Evolutionary conservation across 2,888 invertebrate species (phyloP).

Genomic region (Petrolisthes manimaculis): DNA sequence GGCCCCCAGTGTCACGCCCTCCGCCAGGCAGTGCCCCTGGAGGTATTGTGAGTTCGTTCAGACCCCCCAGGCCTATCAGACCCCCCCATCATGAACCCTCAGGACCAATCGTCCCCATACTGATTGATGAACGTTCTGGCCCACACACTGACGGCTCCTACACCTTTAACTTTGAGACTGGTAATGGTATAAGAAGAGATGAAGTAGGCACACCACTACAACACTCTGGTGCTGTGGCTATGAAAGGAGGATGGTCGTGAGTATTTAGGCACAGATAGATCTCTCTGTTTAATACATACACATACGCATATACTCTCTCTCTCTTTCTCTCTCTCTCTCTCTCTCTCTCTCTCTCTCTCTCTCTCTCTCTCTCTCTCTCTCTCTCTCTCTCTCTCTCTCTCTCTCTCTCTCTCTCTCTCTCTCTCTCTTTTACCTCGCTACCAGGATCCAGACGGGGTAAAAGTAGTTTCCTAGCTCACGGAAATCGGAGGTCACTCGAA

Average conservation of each 20-base stretch:
- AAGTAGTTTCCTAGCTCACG: no score
- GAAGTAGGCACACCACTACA: constrained; percentile 45
- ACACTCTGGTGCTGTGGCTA: constrained; percentile 44
- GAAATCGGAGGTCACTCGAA: no score
- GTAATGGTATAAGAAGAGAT: constrained; percentile 49
- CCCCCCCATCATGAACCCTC: background rate
- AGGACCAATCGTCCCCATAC: constrained; percentile 43
- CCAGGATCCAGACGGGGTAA: no score
- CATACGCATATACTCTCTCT: background rate
- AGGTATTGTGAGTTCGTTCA: constrained; percentile 24
- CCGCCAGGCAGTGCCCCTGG: constrained; percentile 23
- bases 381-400: background rate
- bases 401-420: background rate
- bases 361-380: background rate
- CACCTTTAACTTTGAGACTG: constrained; percentile 59
- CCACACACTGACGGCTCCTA: constrained; percentile 45
- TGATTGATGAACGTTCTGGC: constrained; percentile 51
- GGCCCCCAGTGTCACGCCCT: background rate
- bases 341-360: background rate
- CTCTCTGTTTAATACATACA: background rate
- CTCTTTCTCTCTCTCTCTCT: background rate
- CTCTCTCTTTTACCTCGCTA: no score
- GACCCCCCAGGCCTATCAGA: background rate
- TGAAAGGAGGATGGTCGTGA: constrained; percentile 55
- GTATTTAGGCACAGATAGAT: background rate